Evolutionary conservation across 2,113 vertebrate species (phyloP), one percentile per base, ranked within the genome.

Genomic region (Apodemus speciosus): DNA sequence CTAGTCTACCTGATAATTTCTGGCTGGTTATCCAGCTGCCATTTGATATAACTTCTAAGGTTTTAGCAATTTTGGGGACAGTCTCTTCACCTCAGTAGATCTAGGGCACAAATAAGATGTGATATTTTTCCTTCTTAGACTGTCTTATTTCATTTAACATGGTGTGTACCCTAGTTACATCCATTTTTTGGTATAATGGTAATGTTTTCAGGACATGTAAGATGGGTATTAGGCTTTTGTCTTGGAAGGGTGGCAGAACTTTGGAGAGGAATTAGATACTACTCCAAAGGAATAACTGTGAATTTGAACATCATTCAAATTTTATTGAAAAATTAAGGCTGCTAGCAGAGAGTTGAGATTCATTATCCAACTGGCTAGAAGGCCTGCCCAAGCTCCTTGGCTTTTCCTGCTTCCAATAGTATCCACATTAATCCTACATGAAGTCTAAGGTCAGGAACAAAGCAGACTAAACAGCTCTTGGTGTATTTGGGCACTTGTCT

Each of bases 11-110:
- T 15, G 27, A 25, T 35, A 51, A 72, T 64, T 64, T n/a, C 21
- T 38, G 68, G 51, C 38, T 58, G 46, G 23, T 13, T 49, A 40
- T 35, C 23, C 27, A 60, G 21, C 27, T 89, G 51, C n/a, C 81
- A 76, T 15, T 77, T 35, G 69, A 77, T 43, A 90, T 71, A 27
- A 46, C 0, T 25, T 18, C 2, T 43, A 58, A 91, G 3, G 6
- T 92, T 94, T 89, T 88, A 84, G 14, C 62, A 87, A 84, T 76
- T 51, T 38, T n/a, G 9, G 40, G 53, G 49, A 60, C 43, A 75
- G 13, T 25, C 75, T 94, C 72, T 90, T 80, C 14, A 62, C 6
- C 25, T 15, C 35, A 62, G 21, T 79, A 84, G 58, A 88, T 86
- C 43, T 89, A 81, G 35, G 73, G 73, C 32, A 32, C 21, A 38